phyloP scores from a whole-genome alignment of 2,888 invertebrate species.

The Frankliniella intonsa region DNA sequence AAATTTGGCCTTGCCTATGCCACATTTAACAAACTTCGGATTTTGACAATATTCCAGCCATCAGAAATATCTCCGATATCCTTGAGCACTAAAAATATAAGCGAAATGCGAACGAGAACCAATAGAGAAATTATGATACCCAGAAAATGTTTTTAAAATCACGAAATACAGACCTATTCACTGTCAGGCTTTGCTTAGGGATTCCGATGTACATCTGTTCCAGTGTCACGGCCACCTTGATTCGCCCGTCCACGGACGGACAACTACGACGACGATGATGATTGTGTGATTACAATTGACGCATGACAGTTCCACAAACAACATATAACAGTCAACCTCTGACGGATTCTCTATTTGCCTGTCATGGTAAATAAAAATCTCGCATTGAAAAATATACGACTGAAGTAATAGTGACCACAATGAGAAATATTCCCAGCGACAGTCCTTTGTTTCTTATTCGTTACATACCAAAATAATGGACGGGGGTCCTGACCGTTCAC shows the following conservation, averaged over 20 bases:
- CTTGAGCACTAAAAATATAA: neutral
- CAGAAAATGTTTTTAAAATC: neutral
- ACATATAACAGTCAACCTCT: no score
- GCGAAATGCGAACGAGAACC: neutral
- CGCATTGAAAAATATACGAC: no score
- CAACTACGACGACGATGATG: neutral
- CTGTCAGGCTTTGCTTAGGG: neutral
- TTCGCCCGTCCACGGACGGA: neutral
- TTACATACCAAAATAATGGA: neutral
- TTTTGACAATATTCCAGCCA: neutral
- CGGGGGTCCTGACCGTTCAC: neutral
- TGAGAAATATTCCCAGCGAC: neutral
- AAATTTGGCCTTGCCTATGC: slow-evolving; percentile 10
- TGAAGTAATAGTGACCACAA: no score
- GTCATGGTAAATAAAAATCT: no score
- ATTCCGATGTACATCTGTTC: slow-evolving; percentile 23
- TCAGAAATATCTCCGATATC: neutral
- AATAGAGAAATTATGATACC: neutral
- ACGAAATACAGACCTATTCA: neutral
- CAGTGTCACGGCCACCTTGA: neutral
- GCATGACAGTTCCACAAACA: no score
- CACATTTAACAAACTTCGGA: neutral
- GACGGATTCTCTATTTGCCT: no score
- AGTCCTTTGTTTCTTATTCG: neutral
- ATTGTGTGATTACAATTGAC: no score